Conservation (phyloP, 2,797 vertebrate genomes). For the Paratrypauchen microcephalus region DNA sequence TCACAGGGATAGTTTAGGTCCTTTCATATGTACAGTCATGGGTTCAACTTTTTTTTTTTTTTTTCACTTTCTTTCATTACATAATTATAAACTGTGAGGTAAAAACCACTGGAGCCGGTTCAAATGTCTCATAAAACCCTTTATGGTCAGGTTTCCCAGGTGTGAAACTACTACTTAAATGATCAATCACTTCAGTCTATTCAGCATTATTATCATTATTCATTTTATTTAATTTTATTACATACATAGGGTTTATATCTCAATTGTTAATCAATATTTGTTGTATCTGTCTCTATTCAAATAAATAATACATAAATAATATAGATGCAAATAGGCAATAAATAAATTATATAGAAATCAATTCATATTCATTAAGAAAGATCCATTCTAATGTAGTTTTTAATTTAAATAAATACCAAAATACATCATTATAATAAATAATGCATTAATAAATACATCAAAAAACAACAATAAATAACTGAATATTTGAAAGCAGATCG, state of each 20-base stretch:
- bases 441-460: conserved; percentile 21
- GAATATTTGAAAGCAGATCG: background rate
- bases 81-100: background rate
- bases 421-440: background rate
- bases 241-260: too few relatives aligned
- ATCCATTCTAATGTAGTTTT: background rate
- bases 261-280: too few relatives aligned
- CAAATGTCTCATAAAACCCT: background rate
- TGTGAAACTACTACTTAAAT: conserved; percentile 1
- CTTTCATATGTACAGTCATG: background rate
- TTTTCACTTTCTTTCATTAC: conserved; percentile 5
- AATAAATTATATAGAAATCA: too few relatives aligned
- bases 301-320: too few relatives aligned
- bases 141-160: background rate
- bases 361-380: too few relatives aligned
- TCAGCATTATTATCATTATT: background rate
- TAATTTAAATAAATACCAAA: conserved; percentile 7
- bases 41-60: background rate
- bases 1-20: conserved; percentile 10
- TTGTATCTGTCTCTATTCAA: too few relatives aligned
- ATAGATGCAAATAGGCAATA: too few relatives aligned
- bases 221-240: too few relatives aligned
- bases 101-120: background rate
- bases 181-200: background rate
- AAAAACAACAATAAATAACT: background rate